Evolutionary conservation across 2,797 vertebrate species (phyloP).

Genomic region (Etheostoma nigrum): DNA sequence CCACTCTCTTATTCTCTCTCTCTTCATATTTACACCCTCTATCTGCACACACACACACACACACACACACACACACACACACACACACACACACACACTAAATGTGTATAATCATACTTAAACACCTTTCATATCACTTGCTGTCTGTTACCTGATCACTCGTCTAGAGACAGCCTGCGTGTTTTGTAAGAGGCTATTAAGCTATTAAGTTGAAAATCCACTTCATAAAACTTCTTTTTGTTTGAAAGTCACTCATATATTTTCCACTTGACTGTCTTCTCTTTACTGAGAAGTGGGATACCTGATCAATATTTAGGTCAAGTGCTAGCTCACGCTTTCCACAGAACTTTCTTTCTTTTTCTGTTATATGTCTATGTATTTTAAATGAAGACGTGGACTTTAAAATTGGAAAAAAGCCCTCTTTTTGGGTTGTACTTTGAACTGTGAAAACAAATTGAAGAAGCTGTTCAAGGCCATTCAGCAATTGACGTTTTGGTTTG

Average conservation of each 20-base stretch:
- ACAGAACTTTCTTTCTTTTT: background rate
- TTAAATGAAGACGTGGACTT: background rate
- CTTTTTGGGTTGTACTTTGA: background rate
- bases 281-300: background rate
- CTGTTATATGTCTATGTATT: background rate
- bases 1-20: no score
- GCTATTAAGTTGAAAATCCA: background rate
- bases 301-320: background rate
- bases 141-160: conserved; percentile 8
- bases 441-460: background rate
- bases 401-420: background rate
- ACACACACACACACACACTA: background rate
- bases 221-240: background rate
- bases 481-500: background rate
- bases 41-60: conserved; percentile 17
- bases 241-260: background rate
- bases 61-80: no score
- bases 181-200: background rate
- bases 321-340: background rate
- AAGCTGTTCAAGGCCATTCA: background rate
- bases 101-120: background rate
- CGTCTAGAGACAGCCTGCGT: background rate
- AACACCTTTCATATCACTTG: conserved; percentile 1
- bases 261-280: background rate
- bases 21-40: background rate